phyloP scores from a whole-genome alignment of 2,113 vertebrate species.

The Peucedramus taeniatus region DNA sequence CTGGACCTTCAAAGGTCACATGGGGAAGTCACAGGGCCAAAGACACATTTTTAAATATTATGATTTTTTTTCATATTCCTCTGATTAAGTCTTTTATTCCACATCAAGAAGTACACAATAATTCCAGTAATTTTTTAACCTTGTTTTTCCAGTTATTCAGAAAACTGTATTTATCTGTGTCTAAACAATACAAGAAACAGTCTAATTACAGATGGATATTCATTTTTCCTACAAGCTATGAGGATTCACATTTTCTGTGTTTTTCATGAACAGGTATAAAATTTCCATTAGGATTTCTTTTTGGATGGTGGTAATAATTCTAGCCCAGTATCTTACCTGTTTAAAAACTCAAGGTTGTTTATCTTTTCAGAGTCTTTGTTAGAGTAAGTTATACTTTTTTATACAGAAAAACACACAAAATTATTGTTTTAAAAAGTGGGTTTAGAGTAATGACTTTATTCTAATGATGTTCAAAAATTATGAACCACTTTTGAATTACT shows the following conservation, averaged over 20 bases:
- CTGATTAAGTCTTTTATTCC: neutral
- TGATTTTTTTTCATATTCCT: neutral
- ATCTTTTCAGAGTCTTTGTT: neutral
- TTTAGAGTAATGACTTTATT: neutral
- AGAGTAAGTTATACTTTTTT: neutral
- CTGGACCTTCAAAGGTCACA: neutral
- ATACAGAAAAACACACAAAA: neutral
- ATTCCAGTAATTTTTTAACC: neutral
- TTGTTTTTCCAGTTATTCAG: neutral
- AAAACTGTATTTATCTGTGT: neutral
- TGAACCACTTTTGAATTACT: neutral
- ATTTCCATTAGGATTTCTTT: neutral
- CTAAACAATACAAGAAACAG: neutral
- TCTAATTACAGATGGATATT: neutral
- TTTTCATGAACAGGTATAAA: neutral
- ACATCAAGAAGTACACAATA: neutral
- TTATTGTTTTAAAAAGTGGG: neutral
- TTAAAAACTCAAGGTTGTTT: neutral
- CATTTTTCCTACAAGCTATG: neutral
- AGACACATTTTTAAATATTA: neutral
- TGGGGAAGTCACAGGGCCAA: neutral
- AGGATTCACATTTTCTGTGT: neutral
- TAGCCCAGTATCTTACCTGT: neutral
- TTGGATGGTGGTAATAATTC: accelerated
- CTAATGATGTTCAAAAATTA: neutral